These are phyloP conservation scores for Cremastobaeus sp. DNA, from an alignment of 2,888 invertebrate genomes.

Conservation along the genomic window DNA sequence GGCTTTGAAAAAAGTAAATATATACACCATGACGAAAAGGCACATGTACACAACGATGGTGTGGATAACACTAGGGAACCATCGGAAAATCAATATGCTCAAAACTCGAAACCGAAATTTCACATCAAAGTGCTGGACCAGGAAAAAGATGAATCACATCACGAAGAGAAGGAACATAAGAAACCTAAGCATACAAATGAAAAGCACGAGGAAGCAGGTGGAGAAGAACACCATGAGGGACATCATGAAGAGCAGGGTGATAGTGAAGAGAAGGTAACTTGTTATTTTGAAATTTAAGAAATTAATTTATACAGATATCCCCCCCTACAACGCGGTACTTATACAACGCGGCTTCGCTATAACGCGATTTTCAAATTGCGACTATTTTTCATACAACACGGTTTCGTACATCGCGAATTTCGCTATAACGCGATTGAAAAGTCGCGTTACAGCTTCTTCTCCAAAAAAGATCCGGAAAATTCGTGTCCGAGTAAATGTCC, in stretches of 20 bases:
- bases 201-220: slow-evolving; percentile 70
- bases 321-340: no score
- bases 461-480: no score
- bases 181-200: slow-evolving; percentile 48
- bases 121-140: slow-evolving; percentile 20
- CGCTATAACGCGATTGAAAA: no score
- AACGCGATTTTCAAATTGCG: no score
- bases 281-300: neutral
- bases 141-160: slow-evolving; percentile 51
- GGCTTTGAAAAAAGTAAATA: neutral
- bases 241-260: slow-evolving; percentile 71
- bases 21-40: neutral
- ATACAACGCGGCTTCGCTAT: no score
- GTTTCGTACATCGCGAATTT: no score
- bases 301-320: no score
- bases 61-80: slow-evolving; percentile 19
- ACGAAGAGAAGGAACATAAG: slow-evolving; percentile 28
- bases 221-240: slow-evolving; percentile 69
- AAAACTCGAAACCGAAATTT: neutral
- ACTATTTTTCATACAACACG: no score
- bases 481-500: no score
- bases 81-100: slow-evolving; percentile 6
- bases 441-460: no score
- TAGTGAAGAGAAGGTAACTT: slow-evolving; percentile 73
- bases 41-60: no score